Percentiles rank a stretch among this genome's conserved stretches.
These are phyloP conservation scores for Hyposmocoma kahamanoa DNA, from an alignment of 1,140 invertebrate genomes.

Conservation along the genomic window DNA sequence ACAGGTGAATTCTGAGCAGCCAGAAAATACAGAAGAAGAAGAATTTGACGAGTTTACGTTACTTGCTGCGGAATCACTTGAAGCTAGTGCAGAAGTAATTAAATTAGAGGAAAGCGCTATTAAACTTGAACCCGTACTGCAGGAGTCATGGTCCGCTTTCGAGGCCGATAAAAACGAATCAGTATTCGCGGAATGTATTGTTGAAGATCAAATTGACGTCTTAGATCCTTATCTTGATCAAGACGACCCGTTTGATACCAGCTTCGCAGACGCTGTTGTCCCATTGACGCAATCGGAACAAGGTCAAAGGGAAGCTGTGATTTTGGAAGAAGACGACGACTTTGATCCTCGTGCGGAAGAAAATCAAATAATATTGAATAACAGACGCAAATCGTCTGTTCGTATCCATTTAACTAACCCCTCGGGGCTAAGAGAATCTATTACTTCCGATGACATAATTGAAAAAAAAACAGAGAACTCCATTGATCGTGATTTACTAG, in stretches of 20 bases:
- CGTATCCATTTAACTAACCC: constrained; percentile 75
- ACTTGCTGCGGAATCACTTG: constrained; percentile 82
- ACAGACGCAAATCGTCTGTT: constrained; percentile 72
- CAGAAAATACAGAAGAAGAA: constrained; percentile 59
- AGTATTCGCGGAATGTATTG: constrained; percentile 84
- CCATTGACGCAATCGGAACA: constrained; percentile 63
- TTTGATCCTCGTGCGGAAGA: constrained; percentile 81
- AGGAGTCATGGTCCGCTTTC: constrained; percentile 77
- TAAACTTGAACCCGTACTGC: constrained; percentile 54
- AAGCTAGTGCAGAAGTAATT: constrained; percentile 69
- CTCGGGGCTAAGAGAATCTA: constrained; percentile 67
- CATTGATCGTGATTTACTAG: constrained; percentile 77
- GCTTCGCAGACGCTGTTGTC: constrained; percentile 85
- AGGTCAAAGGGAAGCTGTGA: constrained; percentile 75
- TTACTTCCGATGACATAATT: constrained; percentile 64
- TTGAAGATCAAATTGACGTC: constrained; percentile 69
- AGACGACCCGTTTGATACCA: constrained; percentile 89
- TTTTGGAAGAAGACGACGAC: constrained; percentile 78
- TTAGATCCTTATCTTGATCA: constrained; percentile 54
- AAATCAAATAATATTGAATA: constrained; percentile 57
- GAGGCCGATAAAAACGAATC: constrained; percentile 88
- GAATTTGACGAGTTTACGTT: constrained; percentile 84
- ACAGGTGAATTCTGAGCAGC: neutral
- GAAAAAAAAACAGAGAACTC: constrained; percentile 45
- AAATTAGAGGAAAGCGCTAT: constrained; percentile 51